These are phyloP conservation scores for Solea senegalensis DNA, from an alignment of 2,113 vertebrate genomes.

Conservation along the genomic window DNA sequence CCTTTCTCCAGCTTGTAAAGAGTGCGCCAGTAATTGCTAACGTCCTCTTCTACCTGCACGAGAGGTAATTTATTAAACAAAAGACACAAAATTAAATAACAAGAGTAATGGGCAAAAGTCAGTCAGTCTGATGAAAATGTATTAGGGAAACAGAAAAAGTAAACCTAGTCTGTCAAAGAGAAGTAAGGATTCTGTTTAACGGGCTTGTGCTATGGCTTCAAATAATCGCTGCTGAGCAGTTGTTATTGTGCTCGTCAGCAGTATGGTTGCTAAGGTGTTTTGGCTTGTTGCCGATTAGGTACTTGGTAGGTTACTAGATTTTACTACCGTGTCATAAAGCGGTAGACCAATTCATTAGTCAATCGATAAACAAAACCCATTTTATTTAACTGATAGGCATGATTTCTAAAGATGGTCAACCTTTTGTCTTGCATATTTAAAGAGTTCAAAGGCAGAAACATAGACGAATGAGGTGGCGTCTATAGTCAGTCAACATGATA, in stretches of 20 bases:
- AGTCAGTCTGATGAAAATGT: too few species aligned
- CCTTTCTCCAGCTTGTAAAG: conserved; percentile 87
- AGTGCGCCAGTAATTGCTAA: conserved; percentile 83
- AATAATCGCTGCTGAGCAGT: neutral
- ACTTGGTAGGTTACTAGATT: too few species aligned
- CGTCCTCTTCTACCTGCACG: conserved; percentile 79
- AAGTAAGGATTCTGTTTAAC: neutral
- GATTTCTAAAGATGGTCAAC: too few species aligned
- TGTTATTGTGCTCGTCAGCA: neutral
- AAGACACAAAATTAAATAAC: neutral
- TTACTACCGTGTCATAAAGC: neutral
- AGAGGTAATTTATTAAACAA: neutral
- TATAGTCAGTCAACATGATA: too few species aligned
- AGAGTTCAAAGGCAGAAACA: neutral
- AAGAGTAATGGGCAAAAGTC: neutral
- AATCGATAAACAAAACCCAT: too few species aligned
- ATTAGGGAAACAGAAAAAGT: too few species aligned
- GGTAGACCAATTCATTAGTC: neutral
- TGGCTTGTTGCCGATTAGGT: too few species aligned
- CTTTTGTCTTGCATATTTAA: neutral
- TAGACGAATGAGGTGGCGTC: neutral
- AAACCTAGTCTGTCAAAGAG: too few species aligned
- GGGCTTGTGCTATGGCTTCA: neutral
- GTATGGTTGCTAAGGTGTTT: neutral
- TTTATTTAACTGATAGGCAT: too few species aligned